A percentile compares a stretch with the other conserved stretches of the same genome.
These are phyloP conservation scores for Lepidotrigona ventralis DNA, from an alignment of 1,140 invertebrate species.

Conservation along the genomic window DNA sequence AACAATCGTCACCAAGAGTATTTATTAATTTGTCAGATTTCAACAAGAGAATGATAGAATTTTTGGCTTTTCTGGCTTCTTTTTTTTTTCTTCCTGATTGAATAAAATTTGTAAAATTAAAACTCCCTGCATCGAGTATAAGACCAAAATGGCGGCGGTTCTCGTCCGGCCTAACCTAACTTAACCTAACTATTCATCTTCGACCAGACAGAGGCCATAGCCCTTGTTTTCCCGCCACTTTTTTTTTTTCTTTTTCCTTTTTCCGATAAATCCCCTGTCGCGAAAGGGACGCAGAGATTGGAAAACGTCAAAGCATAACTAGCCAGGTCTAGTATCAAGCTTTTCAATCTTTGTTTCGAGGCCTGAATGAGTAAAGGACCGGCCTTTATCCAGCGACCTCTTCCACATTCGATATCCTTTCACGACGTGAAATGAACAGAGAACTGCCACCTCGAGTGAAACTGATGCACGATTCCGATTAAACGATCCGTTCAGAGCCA, in stretches of 20 bases:
- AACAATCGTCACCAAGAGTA: no score
- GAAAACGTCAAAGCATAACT: conserved; percentile 43
- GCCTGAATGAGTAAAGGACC: conserved; percentile 25
- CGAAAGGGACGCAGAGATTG: conserved; percentile 16
- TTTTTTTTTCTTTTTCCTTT: not conserved
- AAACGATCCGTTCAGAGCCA: not conserved
- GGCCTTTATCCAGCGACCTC: conserved; percentile 19
- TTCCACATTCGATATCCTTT: conserved; percentile 31
- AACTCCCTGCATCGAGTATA: no score
- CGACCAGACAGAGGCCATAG: not conserved
- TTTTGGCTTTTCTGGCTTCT: no score
- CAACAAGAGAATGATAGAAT: no score
- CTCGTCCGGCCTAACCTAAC: not conserved
- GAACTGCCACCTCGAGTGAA: conserved; percentile 13
- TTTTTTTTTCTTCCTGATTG: no score
- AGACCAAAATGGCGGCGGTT: no score
- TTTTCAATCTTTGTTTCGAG: conserved; percentile 40
- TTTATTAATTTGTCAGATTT: no score
- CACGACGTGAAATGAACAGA: conserved; percentile 31
- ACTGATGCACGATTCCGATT: conserved; percentile 34
- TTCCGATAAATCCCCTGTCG: conserved; percentile 3
- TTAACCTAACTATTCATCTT: not conserved
- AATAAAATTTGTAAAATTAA: no score
- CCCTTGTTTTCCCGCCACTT: not conserved
- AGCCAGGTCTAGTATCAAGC: conserved; percentile 13